Base-by-base conservation (phyloP, 2,888 invertebrate genomes). In the Phorcus lineatus region DNA sequence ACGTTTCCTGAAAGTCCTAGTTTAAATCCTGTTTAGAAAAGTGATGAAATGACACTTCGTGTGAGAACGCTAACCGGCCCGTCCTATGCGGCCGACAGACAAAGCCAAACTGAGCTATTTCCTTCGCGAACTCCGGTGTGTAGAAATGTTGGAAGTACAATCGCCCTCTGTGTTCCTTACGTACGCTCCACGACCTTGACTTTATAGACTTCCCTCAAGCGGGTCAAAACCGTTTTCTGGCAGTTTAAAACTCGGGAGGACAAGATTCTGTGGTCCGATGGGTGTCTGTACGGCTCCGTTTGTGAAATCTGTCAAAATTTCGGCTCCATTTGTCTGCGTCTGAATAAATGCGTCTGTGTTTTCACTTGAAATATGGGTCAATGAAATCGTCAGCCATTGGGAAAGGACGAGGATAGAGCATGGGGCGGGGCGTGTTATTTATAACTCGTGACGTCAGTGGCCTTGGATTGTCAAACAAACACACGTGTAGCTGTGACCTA, bases 401-500 rank as follows among this genome's bases (percentile, higher is more conserved):
- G 22, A 40, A 47, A 55, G 57, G 70, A 78, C 81, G 47, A 66
- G 67, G 76, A 40, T 80, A 74, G 66, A 67, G 31, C 53, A 22
- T 9, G 40, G 82, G 84, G 84, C 80, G 84, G 82, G 77, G 81
- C 81, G 62, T 62, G 66, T 54, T 70, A 24, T 36, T 55, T 52
- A 74, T 70, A 80, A 75, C 53, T 22, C 22, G 67, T 80, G 80
- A 83, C 82, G 82, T 83, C 80, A 81, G 80, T 57, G 84, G 81
- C 84, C 84, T 84, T 84, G 84, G 75, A 57, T 28, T 76, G 80
- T 77, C 80, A 81, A 79, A 80, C 80, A 82, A 84, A 84, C 80
- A 75, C 84, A 82, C 84, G 84, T 81, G 82, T 53, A 77, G 24
- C 16, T 31, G 9, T 77, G 55, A 77, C 77, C 77, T n/a, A 77